Evolutionary conservation across 2,797 vertebrate genomes (phyloP).

Genomic region (Rhabdomys pumilio): DNA sequence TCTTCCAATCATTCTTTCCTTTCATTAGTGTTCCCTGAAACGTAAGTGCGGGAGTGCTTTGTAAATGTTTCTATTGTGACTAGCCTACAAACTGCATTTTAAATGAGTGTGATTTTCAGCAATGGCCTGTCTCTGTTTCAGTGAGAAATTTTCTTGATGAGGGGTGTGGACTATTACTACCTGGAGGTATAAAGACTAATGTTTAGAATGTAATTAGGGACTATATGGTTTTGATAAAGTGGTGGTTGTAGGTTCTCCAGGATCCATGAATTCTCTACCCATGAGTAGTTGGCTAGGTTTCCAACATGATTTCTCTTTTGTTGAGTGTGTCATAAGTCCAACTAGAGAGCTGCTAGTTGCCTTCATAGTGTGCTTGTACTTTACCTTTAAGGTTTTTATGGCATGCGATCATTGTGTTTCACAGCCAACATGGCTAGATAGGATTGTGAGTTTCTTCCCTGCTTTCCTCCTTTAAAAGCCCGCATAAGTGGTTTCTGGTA

Average conservation of each 20-base stretch:
- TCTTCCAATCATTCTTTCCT: not conserved
- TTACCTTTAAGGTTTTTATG: not conserved
- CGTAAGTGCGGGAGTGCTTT: not conserved
- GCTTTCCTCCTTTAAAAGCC: not conserved
- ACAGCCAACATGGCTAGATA: not conserved
- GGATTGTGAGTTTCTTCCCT: too few relatives aligned
- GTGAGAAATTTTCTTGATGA: not conserved
- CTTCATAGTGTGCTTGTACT: not conserved
- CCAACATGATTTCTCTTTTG: not conserved
- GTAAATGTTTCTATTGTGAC: not conserved
- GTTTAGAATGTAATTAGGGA: not conserved
- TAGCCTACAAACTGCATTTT: not conserved
- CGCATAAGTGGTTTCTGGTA: not conserved
- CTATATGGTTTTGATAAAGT: not conserved
- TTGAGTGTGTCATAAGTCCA: not conserved
- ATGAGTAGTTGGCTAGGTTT: not conserved
- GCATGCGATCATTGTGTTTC: not conserved
- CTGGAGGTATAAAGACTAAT: not conserved
- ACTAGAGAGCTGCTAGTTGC: not conserved
- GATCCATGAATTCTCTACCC: not conserved
- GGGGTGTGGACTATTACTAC: not conserved
- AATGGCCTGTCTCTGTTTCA: not conserved
- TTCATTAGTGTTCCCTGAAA: not conserved
- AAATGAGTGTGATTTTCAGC: not conserved
- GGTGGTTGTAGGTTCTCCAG: not conserved